Base-by-base conservation (phyloP, 1,140 invertebrate species). In the Bombus difficillimus region DNA sequence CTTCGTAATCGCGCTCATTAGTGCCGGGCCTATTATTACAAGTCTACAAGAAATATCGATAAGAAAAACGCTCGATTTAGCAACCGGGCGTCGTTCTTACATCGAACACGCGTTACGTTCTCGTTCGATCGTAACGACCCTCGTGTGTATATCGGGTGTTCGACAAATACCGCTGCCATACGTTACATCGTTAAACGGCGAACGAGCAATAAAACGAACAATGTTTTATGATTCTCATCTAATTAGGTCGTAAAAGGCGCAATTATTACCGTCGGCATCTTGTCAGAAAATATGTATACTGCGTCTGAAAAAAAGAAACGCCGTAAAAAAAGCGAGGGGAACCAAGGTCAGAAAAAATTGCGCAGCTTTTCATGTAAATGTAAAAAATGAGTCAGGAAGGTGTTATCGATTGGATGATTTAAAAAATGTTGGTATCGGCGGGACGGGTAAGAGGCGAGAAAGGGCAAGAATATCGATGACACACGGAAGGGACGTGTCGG, bases 391-490 rank as follows among this genome's bases (percentile, higher is more conserved):
- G 32, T 15, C 22, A 78, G 76, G 32, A 37, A 79, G 13, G 37
- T n/a, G 62, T 28, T 81, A 68, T 68, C 10, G 66, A 39, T 12
- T 9, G 34, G 25, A 39, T 57, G 13, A 34, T 39, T 15, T 15
- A 2, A 71, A 10, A 71, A 71, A 41, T 18, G 32, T 81, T 13
- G 22, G 28, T 62, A 3, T 28, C 3, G 1, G 0, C 1, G 47
- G 18, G 28, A 28, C 34, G n/a, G n/a, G 15, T 18, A 64, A 12
- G 15, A 12, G 22, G 28, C 18, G 71, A 2, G 57, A 75, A 82
- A 82, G 41, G 81, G 81, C 32, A 83, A 68, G 81, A 83, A 68
- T 76, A 83, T 76, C 72, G 81, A 76, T 43, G 72, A 53, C 34
- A n/a, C 28, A 41, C 0, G 6, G n/a, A 75, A 64, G 71, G 71